Percentiles rank a stretch among this genome's conserved stretches.
Evolutionary conservation across 2,797 vertebrate species (phyloP).

Genomic region (Eutrigla gurnardus): DNA sequence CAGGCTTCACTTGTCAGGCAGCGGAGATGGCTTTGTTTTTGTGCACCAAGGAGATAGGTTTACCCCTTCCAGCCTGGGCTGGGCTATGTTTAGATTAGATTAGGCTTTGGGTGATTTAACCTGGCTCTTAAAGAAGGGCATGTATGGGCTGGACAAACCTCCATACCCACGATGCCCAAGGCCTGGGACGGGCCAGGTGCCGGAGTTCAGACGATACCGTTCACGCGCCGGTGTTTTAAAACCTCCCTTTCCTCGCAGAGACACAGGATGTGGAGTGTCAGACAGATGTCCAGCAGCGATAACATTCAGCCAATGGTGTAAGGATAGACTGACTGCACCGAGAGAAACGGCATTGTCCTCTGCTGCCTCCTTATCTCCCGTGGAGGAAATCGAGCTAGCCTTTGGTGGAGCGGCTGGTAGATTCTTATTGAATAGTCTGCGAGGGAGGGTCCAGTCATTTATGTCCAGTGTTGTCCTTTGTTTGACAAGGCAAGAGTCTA

Average conservation of each 20-base stretch:
- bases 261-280: conserved; percentile 71
- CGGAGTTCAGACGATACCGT: conserved; percentile 46
- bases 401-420: conserved; percentile 38
- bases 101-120: conserved; percentile 65
- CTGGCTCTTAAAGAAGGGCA: conserved; percentile 51
- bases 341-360: conserved; percentile 74
- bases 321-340: conserved; percentile 64
- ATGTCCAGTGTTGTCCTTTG: conserved; percentile 65
- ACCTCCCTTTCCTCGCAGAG: conserved; percentile 42
- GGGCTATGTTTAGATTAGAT: conserved; percentile 80
- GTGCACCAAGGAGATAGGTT: conserved; percentile 75
- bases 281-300: conserved; percentile 78
- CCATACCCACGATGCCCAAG: conserved; percentile 35
- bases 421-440: conserved; percentile 34
- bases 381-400: conserved; percentile 60
- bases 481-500: conserved; percentile 30
- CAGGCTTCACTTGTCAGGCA: conserved; percentile 77
- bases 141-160: conserved; percentile 57
- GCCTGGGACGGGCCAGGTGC: conserved; percentile 51
- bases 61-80: conserved; percentile 76
- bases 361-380: conserved; percentile 55
- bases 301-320: conserved; percentile 73
- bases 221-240: conserved; percentile 44
- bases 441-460: conserved; percentile 29
- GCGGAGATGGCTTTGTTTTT: conserved; percentile 74